Percentiles rank a stretch among this genome's conserved stretches.
Evolutionary conservation across 2,888 invertebrate genomes (phyloP).

Genomic region (Drosophila pegasa): DNA sequence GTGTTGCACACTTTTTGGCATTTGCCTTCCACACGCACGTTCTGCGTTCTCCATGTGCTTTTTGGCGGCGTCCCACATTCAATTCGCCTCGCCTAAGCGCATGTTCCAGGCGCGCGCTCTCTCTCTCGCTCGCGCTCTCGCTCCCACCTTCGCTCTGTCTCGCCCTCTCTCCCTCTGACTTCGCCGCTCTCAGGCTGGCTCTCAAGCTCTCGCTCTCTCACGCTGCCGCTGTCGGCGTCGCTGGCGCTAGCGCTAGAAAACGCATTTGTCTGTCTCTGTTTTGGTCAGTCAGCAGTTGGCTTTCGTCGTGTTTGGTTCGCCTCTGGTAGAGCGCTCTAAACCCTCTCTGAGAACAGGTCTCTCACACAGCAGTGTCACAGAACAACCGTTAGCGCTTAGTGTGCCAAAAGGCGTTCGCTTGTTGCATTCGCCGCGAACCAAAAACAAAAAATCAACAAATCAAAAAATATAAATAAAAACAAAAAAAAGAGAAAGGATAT

Average conservation of each 20-base stretch:
- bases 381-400: constrained; percentile 47
- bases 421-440: constrained; percentile 53
- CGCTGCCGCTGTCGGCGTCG: constrained; percentile 51
- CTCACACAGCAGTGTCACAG: constrained; percentile 22
- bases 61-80: constrained; percentile 78
- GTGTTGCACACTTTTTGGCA: constrained; percentile 80
- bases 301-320: constrained; percentile 82
- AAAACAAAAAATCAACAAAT: constrained; percentile 2
- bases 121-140: constrained; percentile 20
- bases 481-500: constrained; percentile 4
- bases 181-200: constrained; percentile 29
- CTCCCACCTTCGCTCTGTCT: constrained; percentile 16
- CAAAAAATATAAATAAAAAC: not conserved
- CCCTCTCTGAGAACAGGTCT: constrained; percentile 31
- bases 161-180: constrained; percentile 27
- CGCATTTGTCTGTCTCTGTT: constrained; percentile 85
- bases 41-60: constrained; percentile 70
- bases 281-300: constrained; percentile 86
- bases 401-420: constrained; percentile 57
- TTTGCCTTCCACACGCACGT: constrained; percentile 78
- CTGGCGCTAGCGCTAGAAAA: constrained; percentile 74
- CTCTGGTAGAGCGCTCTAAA: constrained; percentile 58
- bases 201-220: constrained; percentile 29
- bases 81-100: constrained; percentile 39
- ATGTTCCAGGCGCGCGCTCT: constrained; percentile 27